A percentile compares a stretch with the other conserved stretches of the same genome.
Evolutionary conservation across 2,797 vertebrate genomes (phyloP).

Genomic region (Acanthis flammea): DNA sequence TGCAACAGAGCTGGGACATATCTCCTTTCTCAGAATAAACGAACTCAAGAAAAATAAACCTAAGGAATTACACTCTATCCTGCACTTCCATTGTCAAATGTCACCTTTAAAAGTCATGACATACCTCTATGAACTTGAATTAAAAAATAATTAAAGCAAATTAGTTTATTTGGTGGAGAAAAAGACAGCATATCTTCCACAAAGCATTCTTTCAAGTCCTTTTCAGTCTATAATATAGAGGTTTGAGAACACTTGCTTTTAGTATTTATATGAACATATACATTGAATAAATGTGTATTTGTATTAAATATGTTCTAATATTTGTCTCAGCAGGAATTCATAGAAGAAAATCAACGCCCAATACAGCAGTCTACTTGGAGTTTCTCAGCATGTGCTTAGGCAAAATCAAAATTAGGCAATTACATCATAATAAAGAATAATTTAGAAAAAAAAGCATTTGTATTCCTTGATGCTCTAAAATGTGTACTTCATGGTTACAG

Average conservation of each 20-base stretch:
- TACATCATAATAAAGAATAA: neutral
- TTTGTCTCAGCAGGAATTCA: neutral
- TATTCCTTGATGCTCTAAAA: neutral
- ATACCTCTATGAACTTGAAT: neutral
- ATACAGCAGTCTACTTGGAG: neutral
- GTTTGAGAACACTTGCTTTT: neutral
- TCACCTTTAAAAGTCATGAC: neutral
- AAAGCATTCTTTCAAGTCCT: neutral
- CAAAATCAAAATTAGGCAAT: conserved; percentile 20
- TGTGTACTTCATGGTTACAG: neutral
- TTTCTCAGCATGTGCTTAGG: neutral
- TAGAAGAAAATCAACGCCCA: neutral
- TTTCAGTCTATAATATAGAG: neutral
- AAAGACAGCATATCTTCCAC: neutral
- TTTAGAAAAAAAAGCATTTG: neutral
- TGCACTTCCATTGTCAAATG: neutral
- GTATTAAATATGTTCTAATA: neutral
- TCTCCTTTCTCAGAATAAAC: neutral
- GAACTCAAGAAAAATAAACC: neutral
- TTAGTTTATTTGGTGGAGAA: neutral
- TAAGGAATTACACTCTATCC: neutral
- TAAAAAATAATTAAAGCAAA: neutral
- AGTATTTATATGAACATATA: neutral
- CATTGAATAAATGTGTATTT: neutral
- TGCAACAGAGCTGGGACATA: neutral